Conservation (phyloP, 2,113 vertebrate genomes). For the Burhinus bistriatus region DNA sequence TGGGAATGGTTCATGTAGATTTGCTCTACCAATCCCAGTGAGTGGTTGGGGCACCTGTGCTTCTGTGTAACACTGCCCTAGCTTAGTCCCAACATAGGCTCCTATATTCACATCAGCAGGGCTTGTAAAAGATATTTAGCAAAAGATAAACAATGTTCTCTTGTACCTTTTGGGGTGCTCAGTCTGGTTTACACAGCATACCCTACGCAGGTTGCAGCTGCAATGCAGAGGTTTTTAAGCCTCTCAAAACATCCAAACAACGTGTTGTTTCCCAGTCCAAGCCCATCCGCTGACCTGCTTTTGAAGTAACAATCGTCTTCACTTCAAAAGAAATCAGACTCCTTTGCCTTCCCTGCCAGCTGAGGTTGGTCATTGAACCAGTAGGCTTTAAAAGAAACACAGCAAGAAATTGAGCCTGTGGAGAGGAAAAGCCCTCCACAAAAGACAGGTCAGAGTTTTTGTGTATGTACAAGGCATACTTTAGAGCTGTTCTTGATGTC, state of each 20-base stretch:
- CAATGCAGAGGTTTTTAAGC: not conserved
- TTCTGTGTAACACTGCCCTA: not conserved
- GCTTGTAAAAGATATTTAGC: not conserved
- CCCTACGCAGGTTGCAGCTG: not conserved
- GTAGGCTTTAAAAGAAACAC: constrained; percentile 11
- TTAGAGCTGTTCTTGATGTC: not conserved
- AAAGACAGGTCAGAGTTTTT: not conserved
- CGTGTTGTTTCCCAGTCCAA: not conserved
- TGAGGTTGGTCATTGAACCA: not conserved
- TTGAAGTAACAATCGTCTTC: constrained; percentile 39
- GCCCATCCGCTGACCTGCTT: constrained; percentile 27
- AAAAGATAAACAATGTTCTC: not conserved
- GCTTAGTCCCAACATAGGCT: not conserved
- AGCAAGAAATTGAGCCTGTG: not conserved
- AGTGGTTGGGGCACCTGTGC: not conserved
- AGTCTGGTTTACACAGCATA: not conserved
- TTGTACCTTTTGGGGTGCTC: not conserved
- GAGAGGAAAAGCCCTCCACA: not conserved
- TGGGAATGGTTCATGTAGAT: not conserved
- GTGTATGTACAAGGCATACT: not conserved
- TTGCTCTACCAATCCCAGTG: not conserved
- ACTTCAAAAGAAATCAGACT: constrained; percentile 46
- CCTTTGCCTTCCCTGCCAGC: constrained; percentile 25
- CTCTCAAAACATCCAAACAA: not conserved
- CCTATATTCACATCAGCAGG: not conserved